Evolutionary conservation across 2,113 vertebrate species (phyloP).

Genomic region (Amphilophus citrinellus): DNA sequence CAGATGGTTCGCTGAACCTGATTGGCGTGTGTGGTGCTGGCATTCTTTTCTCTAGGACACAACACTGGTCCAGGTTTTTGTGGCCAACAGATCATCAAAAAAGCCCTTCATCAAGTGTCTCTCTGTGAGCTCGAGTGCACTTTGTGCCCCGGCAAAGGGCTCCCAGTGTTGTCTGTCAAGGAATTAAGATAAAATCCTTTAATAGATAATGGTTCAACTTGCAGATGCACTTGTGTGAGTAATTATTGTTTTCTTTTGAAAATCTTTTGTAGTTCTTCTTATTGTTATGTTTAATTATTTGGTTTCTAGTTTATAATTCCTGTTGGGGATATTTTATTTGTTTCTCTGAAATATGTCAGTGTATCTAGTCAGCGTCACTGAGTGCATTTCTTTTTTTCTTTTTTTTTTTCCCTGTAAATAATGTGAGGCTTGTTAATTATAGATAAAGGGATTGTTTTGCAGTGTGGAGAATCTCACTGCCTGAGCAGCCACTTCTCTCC

Average conservation of each 20-base stretch:
- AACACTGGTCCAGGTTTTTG: constrained; percentile 26
- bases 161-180: constrained; percentile 13
- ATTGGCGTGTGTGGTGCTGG: constrained; percentile 65
- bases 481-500: not conserved
- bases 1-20: constrained; percentile 67
- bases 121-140: constrained; percentile 7
- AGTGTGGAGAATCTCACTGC: not conserved
- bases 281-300: not conserved
- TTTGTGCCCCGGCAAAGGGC: not conserved
- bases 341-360: not conserved
- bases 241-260: constrained; percentile 19
- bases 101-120: constrained; percentile 1
- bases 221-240: constrained; percentile 66
- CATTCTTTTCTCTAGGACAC: constrained; percentile 46
- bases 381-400: not conserved
- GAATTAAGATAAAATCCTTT: constrained; percentile 22
- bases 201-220: constrained; percentile 67
- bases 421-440: not conserved
- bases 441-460: not conserved
- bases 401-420: not conserved
- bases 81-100: constrained; percentile 29
- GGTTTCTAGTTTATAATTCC: not conserved
- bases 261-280: not conserved
- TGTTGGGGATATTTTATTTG: not conserved
- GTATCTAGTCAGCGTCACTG: not conserved